Conservation (phyloP, 2,888 invertebrate genomes). For the Callosobruchus maculatus region DNA sequence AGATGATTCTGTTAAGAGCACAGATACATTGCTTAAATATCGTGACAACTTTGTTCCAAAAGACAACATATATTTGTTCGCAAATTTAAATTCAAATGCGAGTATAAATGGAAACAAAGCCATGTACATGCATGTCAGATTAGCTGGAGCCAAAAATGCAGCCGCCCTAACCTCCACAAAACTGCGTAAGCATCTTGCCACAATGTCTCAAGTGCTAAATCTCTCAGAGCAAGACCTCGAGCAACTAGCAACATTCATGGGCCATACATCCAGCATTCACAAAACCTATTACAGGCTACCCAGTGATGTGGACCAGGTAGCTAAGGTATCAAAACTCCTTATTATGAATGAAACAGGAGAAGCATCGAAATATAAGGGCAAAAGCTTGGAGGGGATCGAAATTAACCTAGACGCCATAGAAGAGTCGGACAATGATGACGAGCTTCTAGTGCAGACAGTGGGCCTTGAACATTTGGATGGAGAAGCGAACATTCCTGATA, state of each 20-base stretch:
- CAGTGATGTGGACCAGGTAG: constrained; percentile 18
- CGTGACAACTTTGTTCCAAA: constrained; percentile 10
- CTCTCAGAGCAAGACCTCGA: constrained; percentile 17
- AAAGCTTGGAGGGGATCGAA: constrained; percentile 15
- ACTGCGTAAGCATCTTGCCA: constrained; percentile 23
- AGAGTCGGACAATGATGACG: too few species aligned
- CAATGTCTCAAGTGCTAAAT: constrained; percentile 12
- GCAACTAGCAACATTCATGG: constrained; percentile 20
- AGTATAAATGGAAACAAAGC: constrained; percentile 23
- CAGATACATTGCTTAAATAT: constrained; percentile 18
- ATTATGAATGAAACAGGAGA: constrained; percentile 14
- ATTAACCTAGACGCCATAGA: too few species aligned
- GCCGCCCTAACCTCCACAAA: constrained; percentile 14
- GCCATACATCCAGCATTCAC: constrained; percentile 19
- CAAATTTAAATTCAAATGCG: constrained; percentile 1
- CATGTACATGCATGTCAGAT: constrained; percentile 17
- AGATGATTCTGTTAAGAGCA: too few species aligned
- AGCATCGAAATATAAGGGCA: constrained; percentile 15
- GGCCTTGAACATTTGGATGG: too few species aligned
- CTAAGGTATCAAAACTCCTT: constrained; percentile 19
- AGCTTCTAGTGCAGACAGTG: too few species aligned
- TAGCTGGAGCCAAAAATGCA: constrained; percentile 12
- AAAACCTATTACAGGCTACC: constrained; percentile 14
- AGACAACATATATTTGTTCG: too few species aligned
- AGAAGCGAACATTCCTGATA: too few species aligned